These are phyloP conservation scores for Dipodomys spectabilis DNA, from an alignment of 2,113 vertebrate genomes.

Conservation along the genomic window DNA sequence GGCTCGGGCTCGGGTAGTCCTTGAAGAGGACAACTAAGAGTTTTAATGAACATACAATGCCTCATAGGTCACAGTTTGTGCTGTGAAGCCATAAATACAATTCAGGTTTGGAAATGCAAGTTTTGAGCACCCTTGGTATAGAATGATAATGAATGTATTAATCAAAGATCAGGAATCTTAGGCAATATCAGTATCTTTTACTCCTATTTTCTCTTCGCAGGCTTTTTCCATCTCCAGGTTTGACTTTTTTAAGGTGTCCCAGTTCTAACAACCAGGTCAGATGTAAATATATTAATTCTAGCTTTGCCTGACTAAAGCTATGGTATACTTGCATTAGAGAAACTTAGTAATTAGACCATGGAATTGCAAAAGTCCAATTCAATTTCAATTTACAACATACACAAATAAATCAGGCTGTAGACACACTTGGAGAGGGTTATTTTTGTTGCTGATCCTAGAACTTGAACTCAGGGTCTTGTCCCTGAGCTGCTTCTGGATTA, in stretches of 20 bases:
- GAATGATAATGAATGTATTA: no score
- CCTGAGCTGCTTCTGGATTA: no score
- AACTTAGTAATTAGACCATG: not conserved
- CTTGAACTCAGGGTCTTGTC: no score
- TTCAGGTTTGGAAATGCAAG: not conserved
- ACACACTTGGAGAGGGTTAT: not conserved
- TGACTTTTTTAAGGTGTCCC: not conserved
- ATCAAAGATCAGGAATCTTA: no score
- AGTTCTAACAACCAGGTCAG: slow-evolving; percentile 30
- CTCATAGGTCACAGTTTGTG: not conserved
- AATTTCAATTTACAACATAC: not conserved
- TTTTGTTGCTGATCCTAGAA: no score
- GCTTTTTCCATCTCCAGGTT: not conserved
- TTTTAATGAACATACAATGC: not conserved
- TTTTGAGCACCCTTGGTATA: not conserved
- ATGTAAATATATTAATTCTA: slow-evolving; percentile 34
- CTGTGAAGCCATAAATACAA: not conserved
- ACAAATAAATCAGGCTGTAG: not conserved
- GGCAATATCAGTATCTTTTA: slow-evolving; percentile 3
- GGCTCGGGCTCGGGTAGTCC: no score
- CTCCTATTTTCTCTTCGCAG: no score
- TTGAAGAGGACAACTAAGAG: no score
- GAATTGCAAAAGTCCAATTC: not conserved
- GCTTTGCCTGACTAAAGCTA: not conserved
- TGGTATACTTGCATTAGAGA: not conserved